These are phyloP conservation scores for Chymomyza caudatula DNA, from an alignment of 2,888 invertebrate genomes.

Conservation along the genomic window DNA sequence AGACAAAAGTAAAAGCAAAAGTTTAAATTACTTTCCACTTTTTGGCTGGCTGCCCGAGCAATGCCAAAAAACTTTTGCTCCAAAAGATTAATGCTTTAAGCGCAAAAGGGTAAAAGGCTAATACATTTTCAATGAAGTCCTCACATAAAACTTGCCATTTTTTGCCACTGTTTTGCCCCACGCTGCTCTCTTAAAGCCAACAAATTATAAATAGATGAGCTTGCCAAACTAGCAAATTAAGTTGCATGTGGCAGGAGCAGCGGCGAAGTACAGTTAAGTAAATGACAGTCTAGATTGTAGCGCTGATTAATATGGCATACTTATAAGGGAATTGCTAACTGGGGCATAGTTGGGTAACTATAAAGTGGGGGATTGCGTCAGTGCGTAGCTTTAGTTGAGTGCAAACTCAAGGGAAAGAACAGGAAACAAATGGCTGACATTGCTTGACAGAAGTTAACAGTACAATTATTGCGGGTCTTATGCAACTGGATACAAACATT, in stretches of 20 bases:
- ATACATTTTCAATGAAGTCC: slow-evolving; percentile 47
- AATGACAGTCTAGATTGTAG: neutral
- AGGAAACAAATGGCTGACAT: neutral
- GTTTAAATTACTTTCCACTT: slow-evolving; percentile 64
- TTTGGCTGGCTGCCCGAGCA: slow-evolving; percentile 28
- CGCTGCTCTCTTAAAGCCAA: neutral
- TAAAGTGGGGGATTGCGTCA: neutral
- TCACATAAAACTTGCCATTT: slow-evolving; percentile 29
- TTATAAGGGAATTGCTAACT: neutral
- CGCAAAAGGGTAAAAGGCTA: slow-evolving; percentile 52
- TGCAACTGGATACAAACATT: too few species aligned
- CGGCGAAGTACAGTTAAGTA: neutral
- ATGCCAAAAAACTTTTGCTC: slow-evolving; percentile 38
- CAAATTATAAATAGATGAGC: slow-evolving; percentile 33
- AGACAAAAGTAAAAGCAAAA: slow-evolving; percentile 62
- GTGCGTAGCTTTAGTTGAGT: neutral
- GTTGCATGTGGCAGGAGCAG: neutral
- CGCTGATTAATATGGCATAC: neutral
- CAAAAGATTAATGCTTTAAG: slow-evolving; percentile 58
- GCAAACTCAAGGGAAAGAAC: neutral
- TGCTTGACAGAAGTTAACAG: neutral
- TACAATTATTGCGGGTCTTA: too few species aligned
- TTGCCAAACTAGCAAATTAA: neutral
- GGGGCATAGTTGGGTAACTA: neutral
- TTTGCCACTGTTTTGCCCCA: slow-evolving; percentile 8